Conservation (phyloP, 2,113 vertebrate species). For the Platanista minor region DNA sequence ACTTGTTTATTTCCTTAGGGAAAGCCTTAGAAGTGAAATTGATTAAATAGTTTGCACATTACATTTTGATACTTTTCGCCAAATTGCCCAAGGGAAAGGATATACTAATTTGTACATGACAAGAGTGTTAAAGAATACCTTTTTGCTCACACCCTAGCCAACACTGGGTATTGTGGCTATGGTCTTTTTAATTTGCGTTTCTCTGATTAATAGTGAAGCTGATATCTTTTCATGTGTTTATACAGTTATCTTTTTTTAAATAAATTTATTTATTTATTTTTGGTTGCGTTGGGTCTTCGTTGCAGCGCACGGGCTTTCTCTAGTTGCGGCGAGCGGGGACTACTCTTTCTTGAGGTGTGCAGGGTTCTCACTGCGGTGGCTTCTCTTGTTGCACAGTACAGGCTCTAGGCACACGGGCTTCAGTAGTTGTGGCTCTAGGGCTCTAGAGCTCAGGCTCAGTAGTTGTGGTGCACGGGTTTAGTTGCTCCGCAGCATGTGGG, state of each 20-base stretch:
- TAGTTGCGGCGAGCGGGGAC: too few relatives aligned
- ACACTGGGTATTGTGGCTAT: not conserved
- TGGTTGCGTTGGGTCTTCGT: too few relatives aligned
- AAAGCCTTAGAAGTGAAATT: not conserved
- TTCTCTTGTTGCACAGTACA: too few relatives aligned
- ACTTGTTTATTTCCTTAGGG: not conserved
- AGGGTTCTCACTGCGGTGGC: too few relatives aligned
- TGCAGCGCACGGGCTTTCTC: too few relatives aligned
- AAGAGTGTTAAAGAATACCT: not conserved
- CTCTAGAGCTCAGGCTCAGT: too few relatives aligned
- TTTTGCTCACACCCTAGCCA: not conserved
- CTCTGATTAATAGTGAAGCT: not conserved
- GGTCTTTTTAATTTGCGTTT: not conserved
- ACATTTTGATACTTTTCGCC: not conserved
- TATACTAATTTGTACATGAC: not conserved
- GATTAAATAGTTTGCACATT: not conserved
- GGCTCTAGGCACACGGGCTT: too few relatives aligned
- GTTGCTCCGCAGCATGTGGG: too few relatives aligned
- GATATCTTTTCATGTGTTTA: not conserved
- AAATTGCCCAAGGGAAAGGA: not conserved
- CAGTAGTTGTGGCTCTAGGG: too few relatives aligned
- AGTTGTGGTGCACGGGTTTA: too few relatives aligned
- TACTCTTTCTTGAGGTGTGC: too few relatives aligned
- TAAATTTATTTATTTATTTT: too few relatives aligned
- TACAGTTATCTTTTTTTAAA: not conserved